Conservation (phyloP, 2,113 vertebrate species). For the Labeo rohita region DNA sequence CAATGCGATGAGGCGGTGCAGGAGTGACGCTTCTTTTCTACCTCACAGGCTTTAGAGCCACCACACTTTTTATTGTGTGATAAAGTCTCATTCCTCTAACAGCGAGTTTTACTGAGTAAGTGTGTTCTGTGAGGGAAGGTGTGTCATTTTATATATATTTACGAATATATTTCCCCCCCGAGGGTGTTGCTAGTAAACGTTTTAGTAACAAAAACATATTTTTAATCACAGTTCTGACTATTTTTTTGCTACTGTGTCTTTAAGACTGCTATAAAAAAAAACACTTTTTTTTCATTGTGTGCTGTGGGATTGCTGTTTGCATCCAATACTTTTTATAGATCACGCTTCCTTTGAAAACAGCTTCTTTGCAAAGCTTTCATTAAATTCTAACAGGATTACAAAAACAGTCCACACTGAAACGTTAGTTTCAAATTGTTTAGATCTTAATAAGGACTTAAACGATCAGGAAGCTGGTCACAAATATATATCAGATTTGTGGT, state of each 20-base stretch:
- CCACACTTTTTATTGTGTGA: conserved; percentile 31
- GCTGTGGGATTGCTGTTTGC: background rate
- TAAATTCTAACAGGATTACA: background rate
- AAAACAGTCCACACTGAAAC: background rate
- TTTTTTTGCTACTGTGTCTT: background rate
- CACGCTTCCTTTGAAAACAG: background rate
- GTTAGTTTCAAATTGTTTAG: background rate
- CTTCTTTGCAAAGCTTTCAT: background rate
- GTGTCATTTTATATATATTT: background rate
- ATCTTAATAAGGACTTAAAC: background rate
- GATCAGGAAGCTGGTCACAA: background rate
- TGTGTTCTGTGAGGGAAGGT: background rate
- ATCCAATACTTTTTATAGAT: background rate
- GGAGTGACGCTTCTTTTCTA: conserved; percentile 18
- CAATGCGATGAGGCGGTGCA: conserved; percentile 32
- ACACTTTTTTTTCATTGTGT: background rate
- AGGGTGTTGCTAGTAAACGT: background rate
- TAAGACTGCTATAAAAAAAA: background rate
- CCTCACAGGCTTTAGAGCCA: conserved; percentile 27
- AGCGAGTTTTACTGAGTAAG: conserved; percentile 9
- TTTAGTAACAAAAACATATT: background rate
- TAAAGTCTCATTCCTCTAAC: conserved; percentile 12
- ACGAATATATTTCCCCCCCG: too few species aligned
- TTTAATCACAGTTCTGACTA: too few species aligned
- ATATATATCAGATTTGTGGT: background rate